phyloP scores from a whole-genome alignment of 1,140 invertebrate genomes.

The Muscidifurax raptorellus region DNA sequence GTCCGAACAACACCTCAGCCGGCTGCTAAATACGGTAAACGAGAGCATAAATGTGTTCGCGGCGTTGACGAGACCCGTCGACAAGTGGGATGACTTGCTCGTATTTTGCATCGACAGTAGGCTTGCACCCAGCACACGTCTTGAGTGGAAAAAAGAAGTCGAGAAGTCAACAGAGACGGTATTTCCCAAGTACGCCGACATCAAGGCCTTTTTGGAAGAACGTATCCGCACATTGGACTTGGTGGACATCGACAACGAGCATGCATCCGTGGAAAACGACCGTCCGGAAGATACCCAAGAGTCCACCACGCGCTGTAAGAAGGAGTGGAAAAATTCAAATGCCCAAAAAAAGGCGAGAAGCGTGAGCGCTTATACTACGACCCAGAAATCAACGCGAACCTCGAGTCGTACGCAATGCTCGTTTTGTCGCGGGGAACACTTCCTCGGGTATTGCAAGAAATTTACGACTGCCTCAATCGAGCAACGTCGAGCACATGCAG shows the following conservation, averaged over 20 bases:
- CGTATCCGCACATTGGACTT: neutral
- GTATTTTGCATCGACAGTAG: neutral
- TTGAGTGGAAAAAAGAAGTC: neutral
- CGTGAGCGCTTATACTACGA: neutral
- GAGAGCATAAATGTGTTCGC: neutral
- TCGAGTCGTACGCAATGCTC: neutral
- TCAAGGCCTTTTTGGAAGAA: neutral
- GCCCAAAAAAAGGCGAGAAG: neutral
- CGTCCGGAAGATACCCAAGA: neutral
- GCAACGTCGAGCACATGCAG: neutral
- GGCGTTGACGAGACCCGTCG: neutral
- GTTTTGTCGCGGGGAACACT: neutral
- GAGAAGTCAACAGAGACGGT: neutral
- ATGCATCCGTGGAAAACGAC: too few species aligned
- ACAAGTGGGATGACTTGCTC: neutral
- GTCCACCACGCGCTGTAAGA: neutral
- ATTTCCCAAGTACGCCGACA: neutral
- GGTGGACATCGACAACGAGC: neutral
- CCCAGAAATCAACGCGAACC: neutral
- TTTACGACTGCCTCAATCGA: neutral
- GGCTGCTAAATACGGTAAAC: too few species aligned
- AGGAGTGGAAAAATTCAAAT: neutral
- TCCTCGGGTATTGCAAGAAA: neutral
- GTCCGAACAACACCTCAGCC: too few species aligned
- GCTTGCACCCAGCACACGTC: neutral